phyloP scores from a whole-genome alignment of 2,888 invertebrate species.

The Philonicus albiceps region DNA sequence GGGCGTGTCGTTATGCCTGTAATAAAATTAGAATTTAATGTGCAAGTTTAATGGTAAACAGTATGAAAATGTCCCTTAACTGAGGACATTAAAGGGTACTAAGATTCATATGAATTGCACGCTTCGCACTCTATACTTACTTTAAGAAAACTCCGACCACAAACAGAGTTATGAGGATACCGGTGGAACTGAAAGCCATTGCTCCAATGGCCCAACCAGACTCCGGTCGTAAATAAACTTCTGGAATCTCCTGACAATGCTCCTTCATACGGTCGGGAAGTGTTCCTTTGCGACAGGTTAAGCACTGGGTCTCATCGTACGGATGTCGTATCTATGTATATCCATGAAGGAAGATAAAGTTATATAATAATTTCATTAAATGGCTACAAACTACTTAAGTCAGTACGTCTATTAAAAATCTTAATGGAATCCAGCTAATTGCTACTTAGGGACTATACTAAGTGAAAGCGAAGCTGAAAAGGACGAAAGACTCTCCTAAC shows the following conservation, averaged over 20 bases:
- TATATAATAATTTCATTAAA: neutral
- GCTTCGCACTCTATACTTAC: conserved; percentile 52
- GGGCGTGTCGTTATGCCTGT: conserved; percentile 87
- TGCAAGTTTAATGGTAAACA: neutral
- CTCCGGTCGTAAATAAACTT: conserved; percentile 80
- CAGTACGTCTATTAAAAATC: neutral
- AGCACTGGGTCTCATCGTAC: conserved; percentile 82
- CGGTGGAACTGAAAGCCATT: conserved; percentile 86
- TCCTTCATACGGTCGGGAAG: conserved; percentile 81
- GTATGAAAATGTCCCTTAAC: neutral
- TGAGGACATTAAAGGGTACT: neutral
- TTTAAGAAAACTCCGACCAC: conserved; percentile 81
- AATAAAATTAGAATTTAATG: conserved; percentile 37
- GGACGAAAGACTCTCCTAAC: neutral
- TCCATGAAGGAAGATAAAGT: conserved; percentile 43
- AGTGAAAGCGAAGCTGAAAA: neutral
- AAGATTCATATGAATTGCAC: neutral
- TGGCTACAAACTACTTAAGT: neutral
- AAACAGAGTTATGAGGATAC: conserved; percentile 82
- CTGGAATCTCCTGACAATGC: conserved; percentile 78
- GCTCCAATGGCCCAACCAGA: conserved; percentile 94
- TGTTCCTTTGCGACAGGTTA: conserved; percentile 82
- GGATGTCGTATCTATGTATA: conserved; percentile 80
- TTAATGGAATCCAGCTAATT: neutral
- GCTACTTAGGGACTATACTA: neutral